Percentiles rank a stretch among this genome's conserved stretches.
Conservation (phyloP, 2,797 vertebrate genomes). For the Gadopsis marmoratus region DNA sequence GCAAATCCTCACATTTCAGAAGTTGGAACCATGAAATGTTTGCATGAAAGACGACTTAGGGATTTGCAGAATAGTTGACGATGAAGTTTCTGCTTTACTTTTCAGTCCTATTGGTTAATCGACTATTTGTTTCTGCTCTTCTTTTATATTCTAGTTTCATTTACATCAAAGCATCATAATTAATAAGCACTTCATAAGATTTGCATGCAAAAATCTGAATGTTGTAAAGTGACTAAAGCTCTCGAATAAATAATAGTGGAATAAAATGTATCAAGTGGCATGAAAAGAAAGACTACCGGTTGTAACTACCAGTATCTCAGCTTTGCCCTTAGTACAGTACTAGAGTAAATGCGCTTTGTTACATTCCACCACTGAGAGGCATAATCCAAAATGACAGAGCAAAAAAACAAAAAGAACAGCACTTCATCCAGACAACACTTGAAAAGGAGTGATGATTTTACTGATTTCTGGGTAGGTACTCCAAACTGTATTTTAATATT, state of each 20-base stretch:
- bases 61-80: no score
- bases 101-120: no score
- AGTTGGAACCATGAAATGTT: background rate
- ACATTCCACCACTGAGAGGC: background rate
- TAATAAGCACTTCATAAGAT: background rate
- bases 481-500: no score
- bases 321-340: background rate
- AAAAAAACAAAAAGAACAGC: no score
- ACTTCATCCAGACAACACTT: background rate
- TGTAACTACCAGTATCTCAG: background rate
- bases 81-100: no score
- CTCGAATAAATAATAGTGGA: background rate
- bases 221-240: background rate
- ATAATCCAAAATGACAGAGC: background rate
- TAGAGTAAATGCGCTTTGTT: background rate
- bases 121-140: background rate
- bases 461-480: constrained; percentile 30
- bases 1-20: background rate
- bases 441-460: constrained; percentile 33
- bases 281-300: background rate
- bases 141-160: background rate
- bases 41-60: background rate
- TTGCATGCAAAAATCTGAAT: background rate
- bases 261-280: background rate
- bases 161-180: background rate